Base-by-base conservation (phyloP, 2,113 vertebrate genomes). In the Mesembrinibis cayennensis region DNA sequence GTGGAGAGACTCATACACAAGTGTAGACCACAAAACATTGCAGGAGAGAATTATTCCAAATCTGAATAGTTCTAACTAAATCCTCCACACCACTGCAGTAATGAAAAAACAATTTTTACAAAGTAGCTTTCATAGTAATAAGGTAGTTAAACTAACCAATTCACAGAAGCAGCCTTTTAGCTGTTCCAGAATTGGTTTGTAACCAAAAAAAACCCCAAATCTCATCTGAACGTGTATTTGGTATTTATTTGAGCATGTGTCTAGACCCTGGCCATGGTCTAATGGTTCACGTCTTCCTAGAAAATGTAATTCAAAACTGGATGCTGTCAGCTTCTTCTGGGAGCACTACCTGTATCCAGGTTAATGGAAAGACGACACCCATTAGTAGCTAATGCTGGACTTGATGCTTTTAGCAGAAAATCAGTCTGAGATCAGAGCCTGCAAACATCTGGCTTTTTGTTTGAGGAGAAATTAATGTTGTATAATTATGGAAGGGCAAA, bases 391-490 rank as follows among this genome's bases (percentile, higher is more conserved):
- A 81, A 76, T 65, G 52, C 63, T 86, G 71, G 74, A 69, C 63
- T 89, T 27, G 52, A 30, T 79, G 94, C 40, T 94, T 95, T 91
- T n/a, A 95, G 74, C 59, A 67, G 73, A 58, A 94, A 70, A 67
- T 73, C 22, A 44, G 23, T 18, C 62, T 52, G 73, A 87, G 53
- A 78, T 29, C 81, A 82, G 82, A 94, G 82, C 85, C 72, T 92
- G 50, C 34, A 80, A 90, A 91, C 88, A 93, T 86, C 80, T 90
- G 93, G 49, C 36, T 93, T 92, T 87, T 74, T 73, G 70, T 58
- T 42, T 45, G 50, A 69, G 65, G 65, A 66, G n/a, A 67, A 78
- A 85, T 84, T 78, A 82, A 87, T 62, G 38, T 36, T 79, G 23
- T 50, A 5, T 93, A 95, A 93, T 69, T 87, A 77, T 56, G 70